These are phyloP conservation scores for Siderastrea radians DNA, from an alignment of 92 coral and sea anemone species.

Conservation along the genomic window DNA sequence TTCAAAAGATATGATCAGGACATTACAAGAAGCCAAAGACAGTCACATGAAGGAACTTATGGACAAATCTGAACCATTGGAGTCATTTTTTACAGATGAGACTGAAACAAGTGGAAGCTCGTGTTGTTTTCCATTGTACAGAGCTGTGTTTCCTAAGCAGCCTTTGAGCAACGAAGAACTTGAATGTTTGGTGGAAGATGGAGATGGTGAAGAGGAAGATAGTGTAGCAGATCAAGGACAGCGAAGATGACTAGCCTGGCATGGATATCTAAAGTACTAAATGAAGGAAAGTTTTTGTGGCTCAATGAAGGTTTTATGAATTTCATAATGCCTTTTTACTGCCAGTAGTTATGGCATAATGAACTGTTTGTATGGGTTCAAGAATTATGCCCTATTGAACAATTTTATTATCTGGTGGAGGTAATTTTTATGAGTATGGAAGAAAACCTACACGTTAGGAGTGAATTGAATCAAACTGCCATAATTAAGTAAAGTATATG, in stretches of 20 bases:
- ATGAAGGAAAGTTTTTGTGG: background rate
- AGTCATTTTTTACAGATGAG: constrained; percentile 58
- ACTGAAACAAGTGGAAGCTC: constrained; percentile 38
- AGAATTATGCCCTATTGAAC: too few species aligned
- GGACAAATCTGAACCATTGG: constrained; percentile 16
- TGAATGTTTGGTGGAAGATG: constrained; percentile 72
- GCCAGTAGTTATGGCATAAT: too few species aligned
- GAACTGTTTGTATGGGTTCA: too few species aligned
- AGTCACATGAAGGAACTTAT: constrained; percentile 64
- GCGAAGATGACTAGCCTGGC: background rate
- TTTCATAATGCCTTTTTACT: too few species aligned
- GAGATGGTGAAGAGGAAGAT: background rate
- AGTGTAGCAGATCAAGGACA: background rate
- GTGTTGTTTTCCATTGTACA: constrained; percentile 73
- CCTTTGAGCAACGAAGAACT: constrained; percentile 81
- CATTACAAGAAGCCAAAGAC: constrained; percentile 71
- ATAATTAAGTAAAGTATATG: too few species aligned
- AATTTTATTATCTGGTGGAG: too few species aligned
- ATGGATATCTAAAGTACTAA: background rate
- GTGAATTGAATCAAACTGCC: too few species aligned
- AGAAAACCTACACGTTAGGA: too few species aligned
- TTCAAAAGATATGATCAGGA: constrained; percentile 64
- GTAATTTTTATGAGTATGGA: too few species aligned
- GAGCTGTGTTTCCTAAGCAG: constrained; percentile 80
- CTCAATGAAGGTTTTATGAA: background rate